These are phyloP conservation scores for Cantharis flavilabris DNA, from an alignment of 2,888 invertebrate species.

Conservation along the genomic window DNA sequence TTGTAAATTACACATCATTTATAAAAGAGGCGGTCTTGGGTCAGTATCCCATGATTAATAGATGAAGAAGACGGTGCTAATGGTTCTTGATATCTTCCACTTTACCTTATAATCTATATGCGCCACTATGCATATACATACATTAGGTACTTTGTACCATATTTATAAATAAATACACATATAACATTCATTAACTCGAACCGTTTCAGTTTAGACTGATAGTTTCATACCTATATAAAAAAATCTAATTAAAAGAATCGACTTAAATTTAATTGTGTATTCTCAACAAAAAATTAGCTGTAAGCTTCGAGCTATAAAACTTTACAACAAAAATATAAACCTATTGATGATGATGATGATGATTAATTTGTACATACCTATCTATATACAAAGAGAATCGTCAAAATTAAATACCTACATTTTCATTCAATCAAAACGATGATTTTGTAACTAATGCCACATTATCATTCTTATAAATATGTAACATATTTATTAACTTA, in stretches of 20 bases:
- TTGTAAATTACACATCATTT: slow-evolving; percentile 55
- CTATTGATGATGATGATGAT: neutral
- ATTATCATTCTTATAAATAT: too few relatives aligned
- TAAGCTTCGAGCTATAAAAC: slow-evolving; percentile 2
- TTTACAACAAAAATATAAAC: neutral
- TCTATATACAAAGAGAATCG: neutral
- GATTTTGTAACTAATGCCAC: neutral
- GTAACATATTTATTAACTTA: too few relatives aligned
- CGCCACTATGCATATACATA: slow-evolving; percentile 11
- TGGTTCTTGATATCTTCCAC: slow-evolving; percentile 52
- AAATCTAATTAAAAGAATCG: slow-evolving; percentile 28
- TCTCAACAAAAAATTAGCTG: slow-evolving; percentile 3
- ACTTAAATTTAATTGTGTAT: slow-evolving; percentile 9
- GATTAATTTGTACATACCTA: neutral
- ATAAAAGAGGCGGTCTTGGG: slow-evolving; percentile 48
- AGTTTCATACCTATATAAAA: slow-evolving; percentile 16
- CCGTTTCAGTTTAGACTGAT: slow-evolving; percentile 15
- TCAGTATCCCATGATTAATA: slow-evolving; percentile 52
- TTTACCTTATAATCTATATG: slow-evolving; percentile 34
- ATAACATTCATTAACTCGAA: slow-evolving; percentile 24
- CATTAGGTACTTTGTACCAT: slow-evolving; percentile 16
- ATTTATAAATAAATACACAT: slow-evolving; percentile 29
- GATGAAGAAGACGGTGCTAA: slow-evolving; percentile 51
- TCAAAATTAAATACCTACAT: neutral
- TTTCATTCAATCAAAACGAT: neutral